These are phyloP conservation scores for Proterorhinus semilunaris DNA, from an alignment of 2,113 vertebrate genomes.

Conservation along the genomic window DNA sequence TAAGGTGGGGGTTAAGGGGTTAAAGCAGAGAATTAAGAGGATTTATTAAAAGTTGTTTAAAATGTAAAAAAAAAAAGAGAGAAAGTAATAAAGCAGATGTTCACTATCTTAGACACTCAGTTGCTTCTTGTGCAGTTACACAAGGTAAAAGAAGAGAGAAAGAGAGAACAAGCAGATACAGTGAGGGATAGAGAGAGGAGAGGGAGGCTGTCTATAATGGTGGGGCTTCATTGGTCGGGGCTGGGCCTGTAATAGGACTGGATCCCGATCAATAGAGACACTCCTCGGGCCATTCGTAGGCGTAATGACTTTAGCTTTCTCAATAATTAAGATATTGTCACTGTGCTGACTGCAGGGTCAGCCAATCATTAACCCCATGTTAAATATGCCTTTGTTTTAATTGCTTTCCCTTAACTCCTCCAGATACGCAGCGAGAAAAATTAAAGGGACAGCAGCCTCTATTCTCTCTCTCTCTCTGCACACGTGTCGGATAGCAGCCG, in stretches of 20 bases:
- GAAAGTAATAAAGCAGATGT: slow-evolving; percentile 58
- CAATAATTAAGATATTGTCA: slow-evolving; percentile 85
- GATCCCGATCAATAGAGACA: slow-evolving; percentile 79
- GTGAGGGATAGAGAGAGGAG: slow-evolving; percentile 20
- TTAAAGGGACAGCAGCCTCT: slow-evolving; percentile 71
- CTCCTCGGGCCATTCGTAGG: slow-evolving; percentile 76
- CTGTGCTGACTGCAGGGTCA: slow-evolving; percentile 79
- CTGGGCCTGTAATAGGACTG: slow-evolving; percentile 74
- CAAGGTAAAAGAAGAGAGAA: slow-evolving; percentile 24
- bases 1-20: too few relatives aligned
- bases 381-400: slow-evolving; percentile 84
- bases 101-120: background rate
- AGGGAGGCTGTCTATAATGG: slow-evolving; percentile 57
- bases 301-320: slow-evolving; percentile 81
- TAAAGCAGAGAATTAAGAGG: too few relatives aligned
- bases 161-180: slow-evolving; percentile 8
- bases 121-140: slow-evolving; percentile 21
- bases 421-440: slow-evolving; percentile 63
- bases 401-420: slow-evolving; percentile 77
- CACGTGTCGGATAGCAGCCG: slow-evolving; percentile 32
- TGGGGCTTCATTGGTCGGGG: slow-evolving; percentile 59
- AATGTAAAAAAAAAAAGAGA: too few relatives aligned
- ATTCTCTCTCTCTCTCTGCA: slow-evolving; percentile 25
- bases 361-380: slow-evolving; percentile 81
- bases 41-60: too few relatives aligned